Evolutionary conservation across 92 coral and sea anemone species (phyloP), one percentile per base, ranked within the genome.

Genomic region (Zoanthus gigantus): DNA sequence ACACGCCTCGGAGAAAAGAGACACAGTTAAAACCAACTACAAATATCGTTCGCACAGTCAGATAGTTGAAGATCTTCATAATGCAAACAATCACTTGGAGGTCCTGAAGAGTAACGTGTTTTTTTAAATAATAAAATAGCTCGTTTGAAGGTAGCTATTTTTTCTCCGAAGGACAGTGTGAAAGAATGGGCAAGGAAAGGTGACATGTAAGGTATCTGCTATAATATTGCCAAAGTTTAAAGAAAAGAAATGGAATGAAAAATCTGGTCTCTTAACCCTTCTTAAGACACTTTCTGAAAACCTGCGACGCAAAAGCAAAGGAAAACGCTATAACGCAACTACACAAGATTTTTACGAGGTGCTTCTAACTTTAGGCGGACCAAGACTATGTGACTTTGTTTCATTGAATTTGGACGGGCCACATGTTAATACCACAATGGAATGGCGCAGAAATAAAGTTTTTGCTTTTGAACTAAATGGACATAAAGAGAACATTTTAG

Each of bases 281-380:
- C 37, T 87, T 2, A 53, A 52, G 14, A 87, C 88, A 2, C 88
- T 85, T 60, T 88, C 92, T 1, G 28, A 74, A 74, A 92, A 92
- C 71, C 89, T 92, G 5, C 74, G 76, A 74, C 88, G 79, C 28
- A 85, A 88, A 85, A 88, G 85, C 32, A 89, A 85, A 4, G 92
- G 94, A 4, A 92, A 92, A 71, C 75, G 94, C 42, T 91, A 84
- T 72, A 83, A 77, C 30, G 89, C 89, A 0, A 74, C 89, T 0
- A 42, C 89, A 72, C 83, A 91, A 91, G 91, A 88, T 17, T 91
- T 91, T 79, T 88, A 88, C 56, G 89, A 91, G 3, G 94, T 91
- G 31, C 83, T 91, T 77, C 37, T 91, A 71, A 91, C 89, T 61
- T 88, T 91, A 77, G 94, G 87, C 9, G 91, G 94, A 61, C 91